Base-by-base conservation (phyloP, 2,797 vertebrate genomes). In the Betta splendens region DNA sequence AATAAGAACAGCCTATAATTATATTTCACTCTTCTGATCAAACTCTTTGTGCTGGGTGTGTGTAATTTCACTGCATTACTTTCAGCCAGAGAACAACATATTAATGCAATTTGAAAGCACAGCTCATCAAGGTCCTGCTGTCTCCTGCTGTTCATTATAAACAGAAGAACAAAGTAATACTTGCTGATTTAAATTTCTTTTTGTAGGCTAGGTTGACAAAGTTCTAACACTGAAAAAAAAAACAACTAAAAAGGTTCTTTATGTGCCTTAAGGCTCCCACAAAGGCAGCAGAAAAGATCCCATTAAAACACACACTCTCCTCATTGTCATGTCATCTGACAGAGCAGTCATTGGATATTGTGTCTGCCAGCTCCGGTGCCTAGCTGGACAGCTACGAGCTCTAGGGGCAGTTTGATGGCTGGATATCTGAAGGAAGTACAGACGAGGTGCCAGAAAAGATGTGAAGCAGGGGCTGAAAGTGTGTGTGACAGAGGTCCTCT, bases 381-480 rank as follows among this genome's bases (percentile, higher is more conserved):
- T 75, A 67, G 65, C 71, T 76, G 80, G 62, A 69, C 0, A 53
- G 52, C 69, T 60, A 48, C 22, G 62, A 56, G 72, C 79, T 79
- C 71, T 18, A 5, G 72, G 55, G 72, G n/a, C n/a, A 67, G 43
- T 49, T 9, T 45, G 62, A 71, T 82, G 79, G 82, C 71, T 55
- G 68, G 37, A 84, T 81, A 89, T 91, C 80, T 83, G 80, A 89
- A 71, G 63, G 78, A 87, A 87, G 88, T 72, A 71, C 64, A 86
- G 72, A 84, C 40, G 59, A 79, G 64, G 65, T 77, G 70, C 67
- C 81, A 81, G 80, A 77, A 45, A 64, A 86, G 75, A 86, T 72
- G 71, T 79, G 77, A 83, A 72, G 66, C 70, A 28, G 38, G 25
- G 45, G 64, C 66, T 64, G 73, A 73, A 56, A 81, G 73, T 64